Percentiles rank a stretch among this genome's conserved stretches.
These are phyloP conservation scores for Ophonus ardosiacus DNA, from an alignment of 2,888 invertebrate genomes.

Conservation along the genomic window DNA sequence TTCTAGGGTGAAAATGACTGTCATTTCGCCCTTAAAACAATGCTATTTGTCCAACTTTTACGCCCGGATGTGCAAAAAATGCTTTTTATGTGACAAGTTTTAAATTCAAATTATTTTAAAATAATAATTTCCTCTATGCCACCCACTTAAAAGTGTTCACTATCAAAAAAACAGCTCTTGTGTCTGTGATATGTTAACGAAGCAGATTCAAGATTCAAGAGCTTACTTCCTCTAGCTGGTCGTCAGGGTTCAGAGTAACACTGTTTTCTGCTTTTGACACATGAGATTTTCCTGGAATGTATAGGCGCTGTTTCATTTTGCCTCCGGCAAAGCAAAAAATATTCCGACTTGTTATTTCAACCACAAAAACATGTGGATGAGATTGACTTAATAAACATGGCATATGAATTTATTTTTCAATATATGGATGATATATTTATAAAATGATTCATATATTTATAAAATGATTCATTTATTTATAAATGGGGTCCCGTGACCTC, in stretches of 20 bases:
- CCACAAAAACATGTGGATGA: conserved; percentile 2
- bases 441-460: too few species aligned
- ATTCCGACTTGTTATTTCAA: conserved; percentile 34
- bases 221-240: conserved; percentile 19
- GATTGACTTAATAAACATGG: background rate
- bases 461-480: too few species aligned
- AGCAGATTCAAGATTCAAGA: conserved; percentile 23
- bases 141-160: background rate
- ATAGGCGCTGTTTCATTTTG: conserved; percentile 17
- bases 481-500: too few species aligned
- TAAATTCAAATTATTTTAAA: background rate
- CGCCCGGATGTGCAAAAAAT: too few species aligned
- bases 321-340: conserved; percentile 27
- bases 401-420: background rate
- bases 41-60: too few species aligned
- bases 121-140: background rate
- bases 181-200: conserved; percentile 38
- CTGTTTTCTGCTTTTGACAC: conserved; percentile 43
- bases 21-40: too few species aligned
- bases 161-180: conserved; percentile 4
- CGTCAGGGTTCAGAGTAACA: conserved; percentile 19
- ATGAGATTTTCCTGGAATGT: conserved; percentile 51
- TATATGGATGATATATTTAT: background rate
- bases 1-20: too few species aligned
- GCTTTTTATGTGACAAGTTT: background rate